Conservation (phyloP, 64 coral and sea anemone genomes). For the Actinia tenebrosa region DNA sequence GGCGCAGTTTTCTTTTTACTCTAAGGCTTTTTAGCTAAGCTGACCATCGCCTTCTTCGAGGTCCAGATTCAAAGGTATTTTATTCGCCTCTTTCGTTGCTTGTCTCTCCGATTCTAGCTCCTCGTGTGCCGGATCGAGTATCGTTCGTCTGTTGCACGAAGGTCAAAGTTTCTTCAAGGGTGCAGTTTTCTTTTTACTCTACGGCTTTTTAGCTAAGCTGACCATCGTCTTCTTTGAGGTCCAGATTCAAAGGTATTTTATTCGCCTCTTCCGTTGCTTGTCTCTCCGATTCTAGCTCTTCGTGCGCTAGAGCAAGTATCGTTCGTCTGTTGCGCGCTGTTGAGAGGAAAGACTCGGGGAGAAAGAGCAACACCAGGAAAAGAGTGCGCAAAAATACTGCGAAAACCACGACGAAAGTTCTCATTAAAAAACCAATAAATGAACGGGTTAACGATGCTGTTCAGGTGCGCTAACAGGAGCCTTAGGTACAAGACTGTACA, state of each 20-base stretch:
- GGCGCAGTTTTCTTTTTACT: too few relatives aligned
- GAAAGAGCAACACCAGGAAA: background rate
- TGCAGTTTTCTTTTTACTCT: too few relatives aligned
- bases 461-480: conserved; percentile 45
- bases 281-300: background rate
- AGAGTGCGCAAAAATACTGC: background rate
- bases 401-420: conserved; percentile 43
- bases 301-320: background rate
- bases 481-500: conserved; percentile 49
- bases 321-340: background rate
- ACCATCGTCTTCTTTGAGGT: too few relatives aligned
- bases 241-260: too few relatives aligned
- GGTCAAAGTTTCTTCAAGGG: too few relatives aligned
- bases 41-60: too few relatives aligned
- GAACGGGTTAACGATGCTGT: conserved; percentile 52
- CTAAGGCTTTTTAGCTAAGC: too few relatives aligned
- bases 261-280: background rate
- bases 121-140: background rate
- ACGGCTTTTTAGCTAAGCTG: too few relatives aligned
- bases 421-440: conserved; percentile 66
- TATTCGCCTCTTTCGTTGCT: background rate
- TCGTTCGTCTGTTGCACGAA: background rate
- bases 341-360: background rate
- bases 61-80: too few relatives aligned
- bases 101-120: background rate